phyloP scores from a whole-genome alignment of 92 coral and sea anemone genomes.

The Meandrina meandrites region DNA sequence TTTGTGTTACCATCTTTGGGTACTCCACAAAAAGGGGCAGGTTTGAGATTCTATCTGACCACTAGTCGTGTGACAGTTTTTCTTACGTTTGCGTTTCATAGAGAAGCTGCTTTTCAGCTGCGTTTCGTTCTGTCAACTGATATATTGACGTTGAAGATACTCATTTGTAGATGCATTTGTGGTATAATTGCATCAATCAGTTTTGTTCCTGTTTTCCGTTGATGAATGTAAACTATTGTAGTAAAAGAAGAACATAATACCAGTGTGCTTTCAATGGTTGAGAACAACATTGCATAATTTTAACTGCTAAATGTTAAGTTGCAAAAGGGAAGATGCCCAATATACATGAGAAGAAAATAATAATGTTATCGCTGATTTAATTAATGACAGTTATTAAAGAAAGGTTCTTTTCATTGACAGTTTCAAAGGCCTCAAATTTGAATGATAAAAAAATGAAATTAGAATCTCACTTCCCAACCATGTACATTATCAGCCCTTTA shows the following conservation, averaged over 20 bases:
- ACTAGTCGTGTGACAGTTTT: too few relatives aligned
- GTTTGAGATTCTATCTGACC: not conserved
- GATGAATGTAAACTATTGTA: not conserved
- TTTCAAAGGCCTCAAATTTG: conserved; percentile 17
- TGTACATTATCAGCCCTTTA: conserved; percentile 24
- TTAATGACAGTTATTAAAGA: conserved; percentile 9
- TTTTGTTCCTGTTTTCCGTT: not conserved
- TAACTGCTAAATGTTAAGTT: not conserved
- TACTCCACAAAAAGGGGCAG: not conserved
- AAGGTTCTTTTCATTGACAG: conserved; percentile 33
- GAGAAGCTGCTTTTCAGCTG: too few relatives aligned
- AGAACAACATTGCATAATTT: not conserved
- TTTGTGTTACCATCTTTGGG: not conserved
- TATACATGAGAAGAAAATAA: too few relatives aligned
- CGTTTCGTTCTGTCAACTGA: too few relatives aligned
- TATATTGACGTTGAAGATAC: not conserved
- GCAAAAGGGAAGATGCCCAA: too few relatives aligned
- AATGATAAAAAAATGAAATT: conserved; percentile 13
- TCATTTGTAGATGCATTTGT: not conserved
- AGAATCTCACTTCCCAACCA: conserved; percentile 1
- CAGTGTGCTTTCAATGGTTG: not conserved
- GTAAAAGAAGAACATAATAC: not conserved
- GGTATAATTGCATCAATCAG: not conserved
- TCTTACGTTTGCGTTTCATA: not conserved
- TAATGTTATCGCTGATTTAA: too few relatives aligned